Percentiles rank a stretch among this genome's conserved stretches.
These are phyloP conservation scores for Australoheros scitulus DNA, from an alignment of 2,113 vertebrate species.

Conservation along the genomic window DNA sequence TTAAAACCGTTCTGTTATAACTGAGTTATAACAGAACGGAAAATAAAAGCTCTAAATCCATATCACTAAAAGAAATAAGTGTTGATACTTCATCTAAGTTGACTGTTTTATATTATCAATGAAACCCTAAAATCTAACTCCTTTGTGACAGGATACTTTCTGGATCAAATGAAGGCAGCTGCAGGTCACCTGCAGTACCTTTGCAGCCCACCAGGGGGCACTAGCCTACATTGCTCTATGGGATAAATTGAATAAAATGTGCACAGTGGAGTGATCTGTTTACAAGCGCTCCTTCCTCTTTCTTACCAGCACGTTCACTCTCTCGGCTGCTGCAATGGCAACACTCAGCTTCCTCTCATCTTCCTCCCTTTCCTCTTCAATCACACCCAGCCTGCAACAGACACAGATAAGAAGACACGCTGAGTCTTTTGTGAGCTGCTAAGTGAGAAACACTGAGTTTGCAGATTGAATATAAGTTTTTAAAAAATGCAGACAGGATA, in stretches of 20 bases:
- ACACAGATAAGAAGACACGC: not conserved
- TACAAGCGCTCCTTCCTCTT: not conserved
- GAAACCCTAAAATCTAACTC: not conserved
- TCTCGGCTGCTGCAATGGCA: conserved; percentile 78
- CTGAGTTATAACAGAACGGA: not conserved
- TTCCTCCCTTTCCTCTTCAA: conserved; percentile 84
- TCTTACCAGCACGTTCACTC: conserved; percentile 80
- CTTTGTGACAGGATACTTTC: fast-evolving
- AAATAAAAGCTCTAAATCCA: not conserved
- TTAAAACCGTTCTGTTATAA: not conserved
- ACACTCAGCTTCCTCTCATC: conserved; percentile 80
- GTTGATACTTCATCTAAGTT: fast-evolving
- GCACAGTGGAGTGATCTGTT: not conserved
- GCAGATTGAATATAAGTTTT: not conserved
- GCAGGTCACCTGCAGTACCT: not conserved
- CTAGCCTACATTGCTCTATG: not conserved
- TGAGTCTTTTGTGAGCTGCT: too few species aligned
- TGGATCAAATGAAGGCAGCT: not conserved
- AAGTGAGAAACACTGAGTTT: not conserved
- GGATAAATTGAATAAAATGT: not conserved
- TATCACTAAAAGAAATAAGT: not conserved
- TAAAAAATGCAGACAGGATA: not conserved
- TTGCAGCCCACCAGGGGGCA: not conserved
- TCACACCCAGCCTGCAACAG: conserved; percentile 78
- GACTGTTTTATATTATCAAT: not conserved